Conservation (phyloP, 2,888 invertebrate genomes). For the Hyppa rectilinea region DNA sequence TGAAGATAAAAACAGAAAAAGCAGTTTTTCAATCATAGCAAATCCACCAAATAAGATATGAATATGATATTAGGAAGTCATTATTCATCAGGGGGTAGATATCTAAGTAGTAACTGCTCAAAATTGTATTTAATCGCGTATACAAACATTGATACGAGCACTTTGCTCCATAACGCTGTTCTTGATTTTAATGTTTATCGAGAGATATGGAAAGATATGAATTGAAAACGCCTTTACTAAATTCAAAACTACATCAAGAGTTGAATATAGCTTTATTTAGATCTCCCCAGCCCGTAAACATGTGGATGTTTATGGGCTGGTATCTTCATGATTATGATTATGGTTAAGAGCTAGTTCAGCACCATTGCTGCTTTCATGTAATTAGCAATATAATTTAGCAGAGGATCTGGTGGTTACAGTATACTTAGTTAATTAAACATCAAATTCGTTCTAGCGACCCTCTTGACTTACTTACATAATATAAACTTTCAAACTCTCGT, state of each 20-base stretch:
- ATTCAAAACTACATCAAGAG: neutral
- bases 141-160: neutral
- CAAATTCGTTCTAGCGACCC: neutral
- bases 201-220: neutral
- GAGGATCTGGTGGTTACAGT: neutral
- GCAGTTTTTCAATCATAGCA: neutral
- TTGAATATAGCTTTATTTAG: neutral
- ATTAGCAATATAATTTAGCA: too few relatives aligned
- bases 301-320: too few relatives aligned
- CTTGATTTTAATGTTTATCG: conserved; percentile 1
- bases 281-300: neutral
- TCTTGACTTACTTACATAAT: neutral
- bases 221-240: neutral
- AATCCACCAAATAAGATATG: neutral
- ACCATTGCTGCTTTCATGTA: too few relatives aligned
- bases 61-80: neutral
- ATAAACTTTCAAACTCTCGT: conserved; percentile 11
- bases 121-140: neutral
- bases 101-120: neutral
- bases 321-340: too few relatives aligned
- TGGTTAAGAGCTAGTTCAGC: too few relatives aligned
- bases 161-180: neutral
- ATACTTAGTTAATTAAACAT: neutral
- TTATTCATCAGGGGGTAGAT: too few relatives aligned
- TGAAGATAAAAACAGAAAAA: neutral